Percentiles rank a stretch among this genome's conserved stretches.
phyloP scores from a whole-genome alignment of 2,888 invertebrate genomes.

The Iphiclides podalirius region DNA sequence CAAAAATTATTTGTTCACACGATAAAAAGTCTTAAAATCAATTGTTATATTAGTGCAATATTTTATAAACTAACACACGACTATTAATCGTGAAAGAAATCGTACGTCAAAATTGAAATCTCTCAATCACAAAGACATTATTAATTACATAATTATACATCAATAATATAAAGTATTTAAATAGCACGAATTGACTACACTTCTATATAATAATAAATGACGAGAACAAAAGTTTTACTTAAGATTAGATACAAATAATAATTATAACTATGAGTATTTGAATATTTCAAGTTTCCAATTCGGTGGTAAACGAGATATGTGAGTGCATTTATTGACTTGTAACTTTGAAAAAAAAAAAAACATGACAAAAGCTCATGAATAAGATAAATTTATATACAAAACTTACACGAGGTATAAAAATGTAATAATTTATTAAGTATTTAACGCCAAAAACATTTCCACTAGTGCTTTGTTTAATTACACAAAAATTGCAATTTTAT shows the following conservation, averaged over 20 bases:
- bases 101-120: not conserved
- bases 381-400: slow-evolving; percentile 11
- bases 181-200: slow-evolving; percentile 61
- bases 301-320: slow-evolving; percentile 68
- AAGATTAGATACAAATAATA: slow-evolving; percentile 37
- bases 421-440: slow-evolving; percentile 20
- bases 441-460: slow-evolving; percentile 7
- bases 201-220: slow-evolving; percentile 48
- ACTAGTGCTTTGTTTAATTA: not conserved
- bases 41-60: not conserved
- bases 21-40: not conserved
- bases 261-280: slow-evolving; percentile 60
- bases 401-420: not conserved
- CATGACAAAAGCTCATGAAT: slow-evolving; percentile 11
- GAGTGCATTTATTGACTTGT: slow-evolving; percentile 23
- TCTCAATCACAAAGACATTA: slow-evolving; percentile 30
- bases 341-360: slow-evolving; percentile 9
- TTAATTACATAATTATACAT: slow-evolving; percentile 32
- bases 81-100: not conserved
- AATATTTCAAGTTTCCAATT: slow-evolving; percentile 48
- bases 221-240: slow-evolving; percentile 53
- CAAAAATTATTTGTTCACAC: not conserved
- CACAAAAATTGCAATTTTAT: too few relatives aligned
- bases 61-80: not conserved
- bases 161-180: slow-evolving; percentile 40